These are phyloP conservation scores for Chromoteleia sp. DNA, from an alignment of 2,888 invertebrate genomes.

Conservation along the genomic window DNA sequence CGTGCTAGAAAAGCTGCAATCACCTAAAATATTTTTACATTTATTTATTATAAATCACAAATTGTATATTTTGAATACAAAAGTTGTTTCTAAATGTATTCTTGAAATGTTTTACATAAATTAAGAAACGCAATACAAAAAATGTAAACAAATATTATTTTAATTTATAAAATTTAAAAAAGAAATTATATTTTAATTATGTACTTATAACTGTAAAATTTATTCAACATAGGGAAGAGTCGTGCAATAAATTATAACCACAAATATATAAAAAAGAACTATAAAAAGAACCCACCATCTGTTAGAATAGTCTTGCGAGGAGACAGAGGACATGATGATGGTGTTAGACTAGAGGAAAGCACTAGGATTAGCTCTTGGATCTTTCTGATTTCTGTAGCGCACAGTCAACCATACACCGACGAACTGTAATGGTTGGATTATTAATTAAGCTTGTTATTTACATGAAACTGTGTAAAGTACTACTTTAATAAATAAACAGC, in stretches of 20 bases:
- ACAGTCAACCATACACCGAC: slow-evolving; percentile 98
- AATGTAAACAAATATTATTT: too few species aligned
- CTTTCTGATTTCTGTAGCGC: slow-evolving; percentile 99
- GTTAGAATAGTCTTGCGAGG: slow-evolving; percentile 81
- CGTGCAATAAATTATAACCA: slow-evolving; percentile 57
- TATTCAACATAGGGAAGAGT: neutral
- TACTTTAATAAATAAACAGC: too few species aligned
- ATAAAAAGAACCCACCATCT: slow-evolving; percentile 82
- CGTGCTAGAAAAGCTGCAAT: slow-evolving; percentile 93
- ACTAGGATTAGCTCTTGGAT: slow-evolving; percentile 98
- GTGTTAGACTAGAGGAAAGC: slow-evolving; percentile 95
- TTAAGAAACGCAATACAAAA: too few species aligned
- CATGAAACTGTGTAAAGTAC: slow-evolving; percentile 6
- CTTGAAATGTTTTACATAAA: too few species aligned
- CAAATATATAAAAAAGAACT: slow-evolving; percentile 74
- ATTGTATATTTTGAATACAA: too few species aligned
- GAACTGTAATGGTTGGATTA: slow-evolving; percentile 89
- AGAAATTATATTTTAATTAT: too few species aligned
- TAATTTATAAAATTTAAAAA: too few species aligned
- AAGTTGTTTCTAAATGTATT: too few species aligned
- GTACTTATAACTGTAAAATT: neutral
- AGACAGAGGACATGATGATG: slow-evolving; percentile 83
- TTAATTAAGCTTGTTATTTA: slow-evolving; percentile 50
- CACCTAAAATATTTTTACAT: slow-evolving; percentile 88
- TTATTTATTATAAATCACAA: too few species aligned